Evolutionary conservation across 2,888 invertebrate genomes (phyloP), one percentile per base, ranked within the genome.

Genomic region (Tolmerus cingulatus): DNA sequence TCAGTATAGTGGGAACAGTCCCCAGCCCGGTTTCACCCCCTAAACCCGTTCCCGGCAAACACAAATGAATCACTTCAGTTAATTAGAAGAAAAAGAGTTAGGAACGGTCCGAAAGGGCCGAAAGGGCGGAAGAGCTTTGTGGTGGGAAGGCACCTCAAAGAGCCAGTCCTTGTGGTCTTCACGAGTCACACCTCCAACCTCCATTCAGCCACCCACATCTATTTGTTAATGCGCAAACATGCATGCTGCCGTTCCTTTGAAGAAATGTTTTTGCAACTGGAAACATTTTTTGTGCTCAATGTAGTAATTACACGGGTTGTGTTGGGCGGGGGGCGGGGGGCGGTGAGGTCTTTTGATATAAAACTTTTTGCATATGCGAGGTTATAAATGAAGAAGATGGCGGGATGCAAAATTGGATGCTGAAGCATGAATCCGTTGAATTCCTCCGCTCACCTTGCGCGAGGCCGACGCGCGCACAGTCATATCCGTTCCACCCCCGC

Each of bases 201-300:
- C 37, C 81, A 55, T 55, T 81, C 30, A 81, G 27, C 81, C 81
- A 81, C 51, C 81, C 81, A 30, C 81, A 81, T 55, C 55, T 81
- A 81, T 81, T 81, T 81, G 81, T 81, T 81, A 51, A 81, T 81
- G 81, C 55, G 81, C 81, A 81, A 81, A 81, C 55, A 55, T 81
- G 81, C 81, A 81, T 30, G 81, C 37, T 19, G 81, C n/a, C 66
- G 79, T 81, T 55, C 51, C 55, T 81, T 81, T 81, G 51, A 51
- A 34, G 81, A 27, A 81, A 46, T 81, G 81, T 81, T 81, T 81
- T 81, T 55, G 55, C 55, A 81, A 55, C 81, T 81, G 81, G 81
- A 81, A 81, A 81, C 81, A 81, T 81, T 81, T 81, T 78, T 81
- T 81, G 55, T 81, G 81, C 81, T 81, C 81, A 27, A 81, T 81